Evolutionary conservation across 1,140 invertebrate genomes (phyloP), one percentile per base, ranked within the genome.

Genomic region (Drosophila albomicans): DNA sequence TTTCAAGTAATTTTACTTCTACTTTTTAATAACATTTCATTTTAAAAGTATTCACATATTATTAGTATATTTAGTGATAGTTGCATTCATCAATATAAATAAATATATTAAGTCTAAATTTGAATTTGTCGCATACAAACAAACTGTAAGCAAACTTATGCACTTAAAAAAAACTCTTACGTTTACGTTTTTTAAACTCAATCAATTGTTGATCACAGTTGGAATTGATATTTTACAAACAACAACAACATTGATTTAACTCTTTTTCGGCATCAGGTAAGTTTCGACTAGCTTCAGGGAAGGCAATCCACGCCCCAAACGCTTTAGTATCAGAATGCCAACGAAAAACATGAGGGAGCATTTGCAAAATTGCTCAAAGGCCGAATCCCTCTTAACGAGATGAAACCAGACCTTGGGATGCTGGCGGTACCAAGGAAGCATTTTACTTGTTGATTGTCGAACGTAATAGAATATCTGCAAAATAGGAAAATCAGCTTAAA

Each of bases 341-440:
- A n/a, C n/a, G 0, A 30, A 1, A 20, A 72, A 72, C 3, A 66
- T 8, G 2, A 58, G 7, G 5, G 45, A 41, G 10, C 62, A 72
- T 32, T 57, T 57, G 0, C 65, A 25, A 11, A 72, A 66, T 8
- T 72, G 52, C 8, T 35, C 62, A 1, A 20, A 13, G 1, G 25
- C 10, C 1, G 32, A n/a, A 38, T 64, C 45, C 11, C 25, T 38
- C 13, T n/a, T 13, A 20, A 64, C 10, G 6, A 46, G 32, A 3
- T 15, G 4, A 32, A 43, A 35, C 62, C 45, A 72, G 11, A 35
- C 11, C 8, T 57, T 57, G 2, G 68, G 61, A 38, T 20, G 11
- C 10, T 5, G 5, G 5, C 30, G 38, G 10, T 38, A 54, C 68
- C 68, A 64, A 13, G 49, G 30, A 1, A 54, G 10, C 68, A 70